Evolutionary conservation across 2,797 vertebrate species (phyloP).

Genomic region (Sebastes baramenuke): DNA sequence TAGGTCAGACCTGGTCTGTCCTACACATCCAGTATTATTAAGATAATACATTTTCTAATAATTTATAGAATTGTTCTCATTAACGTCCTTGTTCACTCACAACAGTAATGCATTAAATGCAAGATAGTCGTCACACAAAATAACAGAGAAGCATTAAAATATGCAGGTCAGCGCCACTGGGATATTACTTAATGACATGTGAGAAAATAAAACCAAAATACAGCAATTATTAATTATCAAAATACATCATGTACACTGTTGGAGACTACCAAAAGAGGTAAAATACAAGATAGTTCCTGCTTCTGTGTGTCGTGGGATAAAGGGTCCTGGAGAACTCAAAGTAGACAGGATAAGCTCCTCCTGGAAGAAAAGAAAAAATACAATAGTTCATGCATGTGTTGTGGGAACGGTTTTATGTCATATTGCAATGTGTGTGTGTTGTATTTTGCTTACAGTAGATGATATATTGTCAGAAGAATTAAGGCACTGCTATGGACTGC

Average conservation of each 20-base stretch:
- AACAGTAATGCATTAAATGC: constrained; percentile 65
- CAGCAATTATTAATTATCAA: constrained; percentile 58
- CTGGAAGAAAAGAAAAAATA: constrained; percentile 36
- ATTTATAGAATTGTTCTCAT: constrained; percentile 71
- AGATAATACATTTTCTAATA: constrained; percentile 66
- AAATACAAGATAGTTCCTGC: constrained; percentile 29
- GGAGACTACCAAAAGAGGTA: constrained; percentile 43
- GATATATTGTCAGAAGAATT: constrained; percentile 76
- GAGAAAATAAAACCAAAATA: constrained; percentile 51
- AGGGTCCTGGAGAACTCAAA: constrained; percentile 28
- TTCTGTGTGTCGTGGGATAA: constrained; percentile 27
- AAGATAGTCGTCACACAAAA: constrained; percentile 55
- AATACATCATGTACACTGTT: constrained; percentile 47
- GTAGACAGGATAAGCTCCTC: constrained; percentile 36
- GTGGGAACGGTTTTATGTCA: background rate
- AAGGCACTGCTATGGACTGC: constrained; percentile 84
- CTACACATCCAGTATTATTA: constrained; percentile 55
- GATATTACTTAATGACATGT: constrained; percentile 45
- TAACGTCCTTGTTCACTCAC: constrained; percentile 28
- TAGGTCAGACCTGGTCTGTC: constrained; percentile 50
- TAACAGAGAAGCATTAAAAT: constrained; percentile 59
- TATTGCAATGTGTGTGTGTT: background rate
- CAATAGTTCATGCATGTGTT: constrained; percentile 1
- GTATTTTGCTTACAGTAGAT: constrained; percentile 68
- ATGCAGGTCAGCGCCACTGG: constrained; percentile 28